phyloP scores from a whole-genome alignment of 2,113 vertebrate genomes.

The Noturus placidus region DNA sequence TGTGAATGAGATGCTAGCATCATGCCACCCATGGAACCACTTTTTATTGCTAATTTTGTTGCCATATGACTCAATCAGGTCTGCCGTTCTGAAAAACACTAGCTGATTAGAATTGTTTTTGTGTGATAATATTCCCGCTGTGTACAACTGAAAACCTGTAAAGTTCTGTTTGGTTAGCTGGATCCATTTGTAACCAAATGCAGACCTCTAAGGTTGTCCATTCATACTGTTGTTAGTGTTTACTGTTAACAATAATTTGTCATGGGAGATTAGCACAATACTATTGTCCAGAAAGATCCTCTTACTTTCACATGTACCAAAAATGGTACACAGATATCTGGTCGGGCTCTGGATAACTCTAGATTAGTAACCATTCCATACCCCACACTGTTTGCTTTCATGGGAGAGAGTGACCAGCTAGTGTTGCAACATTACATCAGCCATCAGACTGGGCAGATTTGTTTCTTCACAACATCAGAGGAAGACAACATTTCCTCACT shows the following conservation, averaged over 20 bases:
- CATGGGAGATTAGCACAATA: neutral
- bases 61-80: neutral
- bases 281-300: neutral
- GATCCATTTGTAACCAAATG: neutral
- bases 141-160: neutral
- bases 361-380: neutral
- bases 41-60: neutral
- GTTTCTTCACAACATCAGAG: constrained; percentile 6
- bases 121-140: neutral
- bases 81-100: neutral
- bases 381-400: neutral
- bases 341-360: neutral
- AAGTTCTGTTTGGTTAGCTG: neutral
- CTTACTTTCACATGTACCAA: neutral
- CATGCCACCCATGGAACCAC: neutral
- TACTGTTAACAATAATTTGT: neutral
- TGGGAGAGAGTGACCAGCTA: neutral
- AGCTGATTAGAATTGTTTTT: neutral
- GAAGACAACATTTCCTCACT: neutral
- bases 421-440: constrained; percentile 4
- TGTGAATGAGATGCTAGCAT: neutral
- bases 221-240: neutral
- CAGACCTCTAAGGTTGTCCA: neutral
- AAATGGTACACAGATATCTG: neutral
- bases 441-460: neutral